Evolutionary conservation across 2,888 invertebrate genomes (phyloP).

Genomic region (Lymantria dispar): DNA sequence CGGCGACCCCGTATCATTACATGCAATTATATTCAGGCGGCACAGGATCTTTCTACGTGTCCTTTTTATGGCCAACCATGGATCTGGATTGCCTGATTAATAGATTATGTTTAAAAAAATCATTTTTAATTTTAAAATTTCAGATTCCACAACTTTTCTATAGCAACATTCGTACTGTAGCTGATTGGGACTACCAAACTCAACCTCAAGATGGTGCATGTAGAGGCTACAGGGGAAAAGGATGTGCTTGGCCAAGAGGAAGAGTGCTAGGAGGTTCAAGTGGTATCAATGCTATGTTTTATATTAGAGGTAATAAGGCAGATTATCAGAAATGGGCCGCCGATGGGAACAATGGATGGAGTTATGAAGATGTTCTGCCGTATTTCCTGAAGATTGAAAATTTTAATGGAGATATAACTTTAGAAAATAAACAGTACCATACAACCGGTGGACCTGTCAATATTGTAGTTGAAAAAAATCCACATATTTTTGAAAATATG

Average conservation of each 20-base stretch:
- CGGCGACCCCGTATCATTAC: no score
- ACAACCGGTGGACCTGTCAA: slow-evolving; percentile 57
- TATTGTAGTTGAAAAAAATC: slow-evolving; percentile 45
- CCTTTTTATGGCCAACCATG: no score
- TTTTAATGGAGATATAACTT: slow-evolving; percentile 28
- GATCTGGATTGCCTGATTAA: no score
- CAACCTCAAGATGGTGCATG: slow-evolving; percentile 64
- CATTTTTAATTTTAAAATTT: slow-evolving; percentile 3
- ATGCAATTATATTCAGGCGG: no score
- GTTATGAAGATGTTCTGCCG: slow-evolving; percentile 75
- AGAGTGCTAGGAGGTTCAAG: slow-evolving; percentile 83
- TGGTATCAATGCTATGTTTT: slow-evolving; percentile 82
- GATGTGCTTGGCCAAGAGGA: slow-evolving; percentile 82
- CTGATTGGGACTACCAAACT: slow-evolving; percentile 82
- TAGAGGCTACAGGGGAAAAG: slow-evolving; percentile 52
- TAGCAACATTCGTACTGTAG: slow-evolving; percentile 40
- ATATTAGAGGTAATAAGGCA: slow-evolving; percentile 75
- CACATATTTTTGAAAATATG: slow-evolving; percentile 41
- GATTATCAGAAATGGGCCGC: slow-evolving; percentile 82
- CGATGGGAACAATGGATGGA: slow-evolving; percentile 81
- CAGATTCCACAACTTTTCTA: slow-evolving; percentile 51
- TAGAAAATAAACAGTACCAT: slow-evolving; percentile 49
- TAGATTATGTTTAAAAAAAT: no score
- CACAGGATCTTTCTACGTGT: no score
- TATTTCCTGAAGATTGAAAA: slow-evolving; percentile 81